These are phyloP conservation scores for Tinea semifulvella DNA, from an alignment of 2,888 invertebrate species.

Conservation along the genomic window DNA sequence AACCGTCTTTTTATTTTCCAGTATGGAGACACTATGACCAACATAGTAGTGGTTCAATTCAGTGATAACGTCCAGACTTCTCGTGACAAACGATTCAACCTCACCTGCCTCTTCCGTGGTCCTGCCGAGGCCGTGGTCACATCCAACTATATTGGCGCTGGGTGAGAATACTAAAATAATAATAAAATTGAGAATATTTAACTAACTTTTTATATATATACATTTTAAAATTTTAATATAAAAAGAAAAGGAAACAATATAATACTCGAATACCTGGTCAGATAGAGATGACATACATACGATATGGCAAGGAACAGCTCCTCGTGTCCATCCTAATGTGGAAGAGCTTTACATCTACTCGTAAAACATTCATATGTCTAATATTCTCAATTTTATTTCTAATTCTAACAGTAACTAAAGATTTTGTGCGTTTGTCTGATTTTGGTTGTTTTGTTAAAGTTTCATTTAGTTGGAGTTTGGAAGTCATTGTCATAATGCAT, in stretches of 20 bases:
- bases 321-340: no score
- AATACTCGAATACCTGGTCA: no score
- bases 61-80: slow-evolving; percentile 93
- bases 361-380: background rate
- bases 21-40: slow-evolving; percentile 93
- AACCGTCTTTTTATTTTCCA: no score
- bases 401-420: slow-evolving; percentile 2
- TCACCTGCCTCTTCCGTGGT: slow-evolving; percentile 91
- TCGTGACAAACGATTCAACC: slow-evolving; percentile 88
- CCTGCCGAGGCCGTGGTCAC: slow-evolving; percentile 94
- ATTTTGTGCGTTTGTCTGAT: background rate
- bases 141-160: slow-evolving; percentile 91
- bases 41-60: slow-evolving; percentile 93
- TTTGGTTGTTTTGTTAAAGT: background rate
- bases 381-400: background rate
- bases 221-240: background rate
- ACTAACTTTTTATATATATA: background rate
- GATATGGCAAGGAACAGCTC: no score
- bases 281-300: no score
- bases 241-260: no score
- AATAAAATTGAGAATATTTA: background rate
- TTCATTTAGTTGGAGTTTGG: background rate
- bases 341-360: no score
- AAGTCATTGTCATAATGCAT: background rate
- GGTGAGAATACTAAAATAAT: slow-evolving; percentile 62